phyloP scores from a whole-genome alignment of 2,797 vertebrate species.

The Peromyscus nudipes region DNA sequence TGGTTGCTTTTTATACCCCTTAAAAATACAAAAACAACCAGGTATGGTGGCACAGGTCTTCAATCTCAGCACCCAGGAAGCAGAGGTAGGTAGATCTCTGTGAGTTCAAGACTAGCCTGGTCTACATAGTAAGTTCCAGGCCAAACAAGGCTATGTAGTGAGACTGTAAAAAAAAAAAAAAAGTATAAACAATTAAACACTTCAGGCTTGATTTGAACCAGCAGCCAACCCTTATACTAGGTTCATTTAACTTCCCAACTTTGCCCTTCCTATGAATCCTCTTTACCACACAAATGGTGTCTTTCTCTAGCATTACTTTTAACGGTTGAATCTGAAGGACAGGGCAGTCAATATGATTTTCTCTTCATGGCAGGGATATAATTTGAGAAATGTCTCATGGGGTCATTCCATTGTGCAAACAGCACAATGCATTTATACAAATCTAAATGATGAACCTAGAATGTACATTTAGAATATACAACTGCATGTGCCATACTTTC shows the following conservation, averaged over 20 bases:
- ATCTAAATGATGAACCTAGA: not conserved
- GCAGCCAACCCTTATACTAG: not conserved
- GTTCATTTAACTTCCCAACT: not conserved
- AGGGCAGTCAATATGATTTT: not conserved
- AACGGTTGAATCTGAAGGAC: not conserved
- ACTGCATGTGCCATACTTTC: not conserved
- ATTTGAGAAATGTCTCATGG: not conserved
- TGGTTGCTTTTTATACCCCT: conserved; percentile 9
- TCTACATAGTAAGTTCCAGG: not conserved
- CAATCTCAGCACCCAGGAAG: not conserved
- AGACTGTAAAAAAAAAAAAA: not conserved
- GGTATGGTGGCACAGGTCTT: not conserved
- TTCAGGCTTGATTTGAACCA: not conserved
- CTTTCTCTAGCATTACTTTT: not conserved
- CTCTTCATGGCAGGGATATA: not conserved
- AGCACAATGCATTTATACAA: not conserved
- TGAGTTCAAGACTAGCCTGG: not conserved
- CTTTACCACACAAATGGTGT: not conserved
- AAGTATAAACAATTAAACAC: not conserved
- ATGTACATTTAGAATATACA: not conserved
- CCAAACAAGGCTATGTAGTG: not conserved
- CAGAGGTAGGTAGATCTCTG: not conserved
- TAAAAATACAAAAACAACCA: not conserved
- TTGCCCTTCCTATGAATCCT: not conserved
- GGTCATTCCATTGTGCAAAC: not conserved